Conservation (phyloP, 2,113 vertebrate species). For the Neolamprologus caudopunctatus region DNA sequence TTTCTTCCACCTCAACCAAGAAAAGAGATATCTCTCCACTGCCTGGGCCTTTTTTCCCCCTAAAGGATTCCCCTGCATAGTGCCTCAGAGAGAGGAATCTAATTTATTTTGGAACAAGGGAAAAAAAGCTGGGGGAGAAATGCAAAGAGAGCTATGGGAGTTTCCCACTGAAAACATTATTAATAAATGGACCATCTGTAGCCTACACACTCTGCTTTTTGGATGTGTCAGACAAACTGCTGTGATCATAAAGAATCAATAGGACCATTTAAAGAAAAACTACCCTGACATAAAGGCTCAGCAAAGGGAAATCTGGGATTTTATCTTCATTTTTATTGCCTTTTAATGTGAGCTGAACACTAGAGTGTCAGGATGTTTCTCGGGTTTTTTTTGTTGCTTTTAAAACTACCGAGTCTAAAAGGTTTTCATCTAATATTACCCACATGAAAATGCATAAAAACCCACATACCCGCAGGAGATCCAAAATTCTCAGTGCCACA, state of each 20-base stretch:
- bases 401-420: background rate
- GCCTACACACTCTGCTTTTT: background rate
- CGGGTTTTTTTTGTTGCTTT: background rate
- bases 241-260: background rate
- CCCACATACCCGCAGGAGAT: background rate
- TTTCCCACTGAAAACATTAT: constrained; percentile 1
- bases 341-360: constrained; percentile 18
- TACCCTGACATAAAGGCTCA: background rate
- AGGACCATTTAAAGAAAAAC: background rate
- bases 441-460: background rate
- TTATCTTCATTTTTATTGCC: constrained; percentile 7
- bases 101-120: constrained; percentile 53
- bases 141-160: background rate
- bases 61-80: constrained; percentile 28
- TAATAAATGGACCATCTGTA: background rate
- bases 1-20: background rate
- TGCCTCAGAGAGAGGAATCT: constrained; percentile 38
- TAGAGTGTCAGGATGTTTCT: background rate
- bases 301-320: background rate
- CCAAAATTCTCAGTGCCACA: background rate
- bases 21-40: constrained; percentile 36
- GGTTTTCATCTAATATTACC: constrained; percentile 1
- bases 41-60: background rate
- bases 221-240: background rate
- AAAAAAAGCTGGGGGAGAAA: background rate